phyloP scores from a whole-genome alignment of 2,113 vertebrate species.

The Gallinago paraguaiae region DNA sequence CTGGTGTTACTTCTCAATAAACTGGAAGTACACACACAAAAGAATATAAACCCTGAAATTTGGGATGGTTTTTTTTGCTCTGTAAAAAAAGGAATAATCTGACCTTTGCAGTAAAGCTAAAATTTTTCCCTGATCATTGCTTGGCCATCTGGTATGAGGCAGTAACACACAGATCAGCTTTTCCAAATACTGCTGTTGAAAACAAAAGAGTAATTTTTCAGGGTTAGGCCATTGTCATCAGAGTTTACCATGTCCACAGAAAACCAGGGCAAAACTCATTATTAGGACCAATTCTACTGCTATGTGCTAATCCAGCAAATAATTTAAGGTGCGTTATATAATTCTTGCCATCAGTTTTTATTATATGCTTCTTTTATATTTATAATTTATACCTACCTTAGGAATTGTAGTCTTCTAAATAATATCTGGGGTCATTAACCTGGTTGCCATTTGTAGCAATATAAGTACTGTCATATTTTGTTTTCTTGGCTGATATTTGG shows the following conservation, averaged over 20 bases:
- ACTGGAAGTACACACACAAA: not conserved
- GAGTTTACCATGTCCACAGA: not conserved
- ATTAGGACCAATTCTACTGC: not conserved
- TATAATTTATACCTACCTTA: conserved; percentile 8
- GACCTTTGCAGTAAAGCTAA: not conserved
- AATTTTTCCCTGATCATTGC: not conserved
- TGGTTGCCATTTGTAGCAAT: not conserved
- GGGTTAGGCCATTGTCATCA: not conserved
- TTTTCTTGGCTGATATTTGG: not conserved
- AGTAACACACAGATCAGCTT: not conserved
- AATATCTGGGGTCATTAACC: not conserved
- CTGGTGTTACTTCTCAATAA: not conserved
- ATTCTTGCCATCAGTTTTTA: not conserved
- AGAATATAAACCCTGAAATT: not conserved
- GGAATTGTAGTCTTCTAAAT: not conserved
- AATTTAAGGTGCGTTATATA: not conserved
- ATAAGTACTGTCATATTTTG: not conserved
- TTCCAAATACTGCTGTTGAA: not conserved
- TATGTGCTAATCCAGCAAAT: not conserved
- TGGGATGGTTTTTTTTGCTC: not conserved
- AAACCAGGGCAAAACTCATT: not conserved
- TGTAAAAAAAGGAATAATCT: not conserved
- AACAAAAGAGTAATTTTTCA: not conserved
- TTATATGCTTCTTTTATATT: conserved; percentile 13
- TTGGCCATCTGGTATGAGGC: not conserved